A percentile compares a stretch with the other conserved stretches of the same genome.
phyloP scores from a whole-genome alignment of 2,113 vertebrate species.

The Oriolus oriolus region DNA sequence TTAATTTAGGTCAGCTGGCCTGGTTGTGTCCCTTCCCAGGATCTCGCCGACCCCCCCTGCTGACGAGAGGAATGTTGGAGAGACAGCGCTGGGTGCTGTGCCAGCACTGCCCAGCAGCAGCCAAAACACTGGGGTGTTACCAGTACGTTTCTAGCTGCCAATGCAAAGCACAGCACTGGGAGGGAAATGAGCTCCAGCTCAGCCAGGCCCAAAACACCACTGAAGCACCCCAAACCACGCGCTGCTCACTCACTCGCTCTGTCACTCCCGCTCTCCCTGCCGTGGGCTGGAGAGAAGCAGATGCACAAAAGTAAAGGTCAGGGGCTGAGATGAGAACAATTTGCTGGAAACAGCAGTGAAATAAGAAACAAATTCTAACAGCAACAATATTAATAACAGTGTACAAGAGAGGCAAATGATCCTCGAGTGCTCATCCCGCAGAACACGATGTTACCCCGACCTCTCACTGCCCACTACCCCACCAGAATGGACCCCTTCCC shows the following conservation, averaged over 20 bases:
- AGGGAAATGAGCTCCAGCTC: neutral
- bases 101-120: neutral
- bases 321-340: neutral
- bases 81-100: neutral
- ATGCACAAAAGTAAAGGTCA: neutral
- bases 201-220: neutral
- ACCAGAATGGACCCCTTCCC: neutral
- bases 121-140: neutral
- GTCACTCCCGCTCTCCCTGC: neutral
- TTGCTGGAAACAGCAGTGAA: neutral
- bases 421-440: neutral
- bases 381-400: neutral
- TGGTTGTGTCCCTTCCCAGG: neutral
- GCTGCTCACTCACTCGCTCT: rapidly evolving
- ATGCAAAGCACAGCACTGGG: neutral
- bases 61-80: neutral
- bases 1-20: neutral
- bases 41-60: neutral
- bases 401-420: neutral
- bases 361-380: neutral
- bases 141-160: neutral
- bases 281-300: neutral
- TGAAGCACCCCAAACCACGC: neutral
- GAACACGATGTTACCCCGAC: rapidly evolving
- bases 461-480: neutral